phyloP scores from a whole-genome alignment of 2,113 vertebrate genomes.

The Hiodon tergisus region DNA sequence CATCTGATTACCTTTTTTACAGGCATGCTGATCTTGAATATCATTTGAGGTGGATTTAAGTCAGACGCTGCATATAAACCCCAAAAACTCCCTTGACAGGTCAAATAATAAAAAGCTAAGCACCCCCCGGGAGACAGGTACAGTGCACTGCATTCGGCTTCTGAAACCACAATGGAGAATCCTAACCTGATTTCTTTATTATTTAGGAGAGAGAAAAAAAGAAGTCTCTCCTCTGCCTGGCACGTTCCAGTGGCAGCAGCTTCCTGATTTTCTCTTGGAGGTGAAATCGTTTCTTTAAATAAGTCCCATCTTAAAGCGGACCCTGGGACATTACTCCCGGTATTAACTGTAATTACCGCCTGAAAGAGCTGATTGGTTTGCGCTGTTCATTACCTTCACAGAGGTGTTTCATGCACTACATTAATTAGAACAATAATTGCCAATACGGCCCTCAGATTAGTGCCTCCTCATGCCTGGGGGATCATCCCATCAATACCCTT shows the following conservation, averaged over 20 bases:
- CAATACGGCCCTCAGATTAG: slow-evolving; percentile 34
- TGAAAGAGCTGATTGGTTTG: slow-evolving; percentile 61
- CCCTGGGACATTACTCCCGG: slow-evolving; percentile 76
- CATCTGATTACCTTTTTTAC: no score
- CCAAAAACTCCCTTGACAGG: no score
- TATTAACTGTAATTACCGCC: slow-evolving; percentile 76
- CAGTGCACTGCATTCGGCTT: slow-evolving; percentile 46
- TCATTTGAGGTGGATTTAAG: no score
- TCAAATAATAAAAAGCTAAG: no score
- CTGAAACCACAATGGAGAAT: slow-evolving; percentile 61
- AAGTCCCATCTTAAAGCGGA: slow-evolving; percentile 58
- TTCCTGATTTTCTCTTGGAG: slow-evolving; percentile 68
- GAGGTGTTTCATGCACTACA: slow-evolving; percentile 32
- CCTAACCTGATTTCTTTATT: slow-evolving; percentile 70
- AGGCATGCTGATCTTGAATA: no score
- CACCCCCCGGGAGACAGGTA: no score
- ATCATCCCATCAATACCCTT: slow-evolving; percentile 26
- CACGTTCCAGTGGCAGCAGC: slow-evolving; percentile 33
- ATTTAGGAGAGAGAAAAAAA: slow-evolving; percentile 54
- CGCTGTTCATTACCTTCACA: slow-evolving; percentile 38
- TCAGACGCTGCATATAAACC: no score
- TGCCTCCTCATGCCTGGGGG: slow-evolving; percentile 25
- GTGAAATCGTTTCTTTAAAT: slow-evolving; percentile 70
- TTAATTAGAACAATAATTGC: slow-evolving; percentile 41
- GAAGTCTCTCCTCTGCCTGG: slow-evolving; percentile 55